Conservation (phyloP, 2,113 vertebrate genomes). For the Lates calcarifer region DNA sequence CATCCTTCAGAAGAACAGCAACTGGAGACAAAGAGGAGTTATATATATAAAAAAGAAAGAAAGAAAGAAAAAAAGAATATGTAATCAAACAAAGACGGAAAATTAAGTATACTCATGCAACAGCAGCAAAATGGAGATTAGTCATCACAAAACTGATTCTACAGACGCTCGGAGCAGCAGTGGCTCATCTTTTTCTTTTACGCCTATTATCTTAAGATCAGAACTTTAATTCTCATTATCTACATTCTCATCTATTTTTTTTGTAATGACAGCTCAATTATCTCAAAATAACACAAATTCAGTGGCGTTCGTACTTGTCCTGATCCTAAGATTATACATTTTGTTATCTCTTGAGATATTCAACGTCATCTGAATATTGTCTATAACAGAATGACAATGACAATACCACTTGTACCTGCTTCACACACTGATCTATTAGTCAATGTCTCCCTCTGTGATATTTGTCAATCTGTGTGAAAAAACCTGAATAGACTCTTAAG, state of each 20-base stretch:
- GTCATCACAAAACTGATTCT: constrained; percentile 14
- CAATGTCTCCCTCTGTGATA: neutral
- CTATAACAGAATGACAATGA: neutral
- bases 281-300: constrained; percentile 11
- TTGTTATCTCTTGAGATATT: constrained; percentile 16
- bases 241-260: neutral
- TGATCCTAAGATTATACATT: neutral
- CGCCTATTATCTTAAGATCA: constrained; percentile 28
- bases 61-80: constrained; percentile 2
- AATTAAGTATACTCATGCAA: constrained; percentile 16
- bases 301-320: neutral
- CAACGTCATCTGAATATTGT: neutral
- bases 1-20: constrained; percentile 95
- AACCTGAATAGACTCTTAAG: neutral
- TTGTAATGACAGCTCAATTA: constrained; percentile 20
- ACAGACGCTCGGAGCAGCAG: constrained; percentile 2
- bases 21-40: constrained; percentile 82
- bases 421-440: neutral
- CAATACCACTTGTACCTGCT: constrained; percentile 3
- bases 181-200: neutral
- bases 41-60: too few relatives aligned
- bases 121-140: constrained; percentile 16
- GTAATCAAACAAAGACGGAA: constrained; percentile 17
- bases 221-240: constrained; percentile 37
- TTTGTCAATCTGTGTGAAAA: neutral